These are phyloP conservation scores for Oligia fasciuncula DNA, from an alignment of 2,888 invertebrate genomes.

Conservation along the genomic window DNA sequence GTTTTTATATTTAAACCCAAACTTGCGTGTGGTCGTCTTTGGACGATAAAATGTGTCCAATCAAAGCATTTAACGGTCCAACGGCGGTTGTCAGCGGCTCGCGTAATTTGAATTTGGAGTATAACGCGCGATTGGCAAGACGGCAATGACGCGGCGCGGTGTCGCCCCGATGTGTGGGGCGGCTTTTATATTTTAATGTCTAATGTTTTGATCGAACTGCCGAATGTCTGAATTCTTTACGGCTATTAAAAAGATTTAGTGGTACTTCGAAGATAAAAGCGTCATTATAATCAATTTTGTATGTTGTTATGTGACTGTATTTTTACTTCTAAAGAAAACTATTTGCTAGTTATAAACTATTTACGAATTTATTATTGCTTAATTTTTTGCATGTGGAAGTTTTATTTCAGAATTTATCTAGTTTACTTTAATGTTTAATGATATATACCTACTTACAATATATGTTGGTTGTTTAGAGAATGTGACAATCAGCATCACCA, in stretches of 20 bases:
- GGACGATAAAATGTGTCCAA: conserved; percentile 70
- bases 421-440: neutral
- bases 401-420: conserved; percentile 1
- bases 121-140: conserved; percentile 73
- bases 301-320: conserved; percentile 30
- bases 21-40: conserved; percentile 68
- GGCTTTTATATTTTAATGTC: conserved; percentile 64
- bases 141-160: conserved; percentile 60
- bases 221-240: conserved; percentile 64
- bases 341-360: conserved; percentile 23
- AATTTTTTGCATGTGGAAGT: neutral
- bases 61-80: conserved; percentile 71
- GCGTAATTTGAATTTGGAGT: conserved; percentile 71
- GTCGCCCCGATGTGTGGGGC: conserved; percentile 68
- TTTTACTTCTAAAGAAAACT: conserved; percentile 41
- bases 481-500: neutral
- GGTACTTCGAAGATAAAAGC: conserved; percentile 64
- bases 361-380: conserved; percentile 2
- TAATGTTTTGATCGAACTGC: conserved; percentile 56
- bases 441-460: neutral
- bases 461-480: neutral
- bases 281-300: conserved; percentile 61
- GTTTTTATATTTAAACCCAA: conserved; percentile 51
- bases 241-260: conserved; percentile 68
- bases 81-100: conserved; percentile 62